These are phyloP conservation scores for Indicator indicator DNA, from an alignment of 2,113 vertebrate species.

Conservation along the genomic window DNA sequence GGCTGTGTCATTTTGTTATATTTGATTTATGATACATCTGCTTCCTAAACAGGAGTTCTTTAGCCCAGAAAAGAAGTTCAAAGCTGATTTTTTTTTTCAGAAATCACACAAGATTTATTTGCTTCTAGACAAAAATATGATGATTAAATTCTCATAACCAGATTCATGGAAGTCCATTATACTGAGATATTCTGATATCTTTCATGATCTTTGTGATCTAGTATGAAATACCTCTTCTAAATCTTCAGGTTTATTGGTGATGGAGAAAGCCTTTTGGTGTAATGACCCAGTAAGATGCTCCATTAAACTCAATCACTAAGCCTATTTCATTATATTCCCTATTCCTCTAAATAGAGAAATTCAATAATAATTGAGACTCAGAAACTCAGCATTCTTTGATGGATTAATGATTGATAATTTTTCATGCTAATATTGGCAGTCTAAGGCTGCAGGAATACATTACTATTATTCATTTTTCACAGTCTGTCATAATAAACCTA, in stretches of 20 bases:
- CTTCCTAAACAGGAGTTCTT: background rate
- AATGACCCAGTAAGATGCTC: constrained; percentile 17
- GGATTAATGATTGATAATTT: constrained; percentile 74
- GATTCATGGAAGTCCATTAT: background rate
- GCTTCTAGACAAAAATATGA: background rate
- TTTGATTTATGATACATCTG: background rate
- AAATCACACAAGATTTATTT: background rate
- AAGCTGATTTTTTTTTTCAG: background rate
- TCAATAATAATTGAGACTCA: constrained; percentile 60
- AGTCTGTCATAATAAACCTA: constrained; percentile 54
- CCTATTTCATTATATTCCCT: constrained; percentile 46
- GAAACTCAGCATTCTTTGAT: constrained; percentile 63
- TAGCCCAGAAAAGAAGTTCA: background rate
- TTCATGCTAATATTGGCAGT: constrained; percentile 72
- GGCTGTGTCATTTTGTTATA: background rate
- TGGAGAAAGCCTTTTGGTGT: constrained; percentile 19
- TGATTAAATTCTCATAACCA: background rate
- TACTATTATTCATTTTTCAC: constrained; percentile 60
- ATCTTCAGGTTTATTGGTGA: background rate
- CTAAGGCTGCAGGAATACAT: constrained; percentile 46
- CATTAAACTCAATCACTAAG: constrained; percentile 49
- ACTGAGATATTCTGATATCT: background rate
- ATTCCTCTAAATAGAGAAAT: constrained; percentile 55
- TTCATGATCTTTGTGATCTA: constrained; percentile 16
- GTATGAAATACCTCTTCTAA: constrained; percentile 14